A percentile compares a stretch with the other conserved stretches of the same genome.
phyloP scores from a whole-genome alignment of 2,797 vertebrate species.

The Kryptopterus vitreolus region DNA sequence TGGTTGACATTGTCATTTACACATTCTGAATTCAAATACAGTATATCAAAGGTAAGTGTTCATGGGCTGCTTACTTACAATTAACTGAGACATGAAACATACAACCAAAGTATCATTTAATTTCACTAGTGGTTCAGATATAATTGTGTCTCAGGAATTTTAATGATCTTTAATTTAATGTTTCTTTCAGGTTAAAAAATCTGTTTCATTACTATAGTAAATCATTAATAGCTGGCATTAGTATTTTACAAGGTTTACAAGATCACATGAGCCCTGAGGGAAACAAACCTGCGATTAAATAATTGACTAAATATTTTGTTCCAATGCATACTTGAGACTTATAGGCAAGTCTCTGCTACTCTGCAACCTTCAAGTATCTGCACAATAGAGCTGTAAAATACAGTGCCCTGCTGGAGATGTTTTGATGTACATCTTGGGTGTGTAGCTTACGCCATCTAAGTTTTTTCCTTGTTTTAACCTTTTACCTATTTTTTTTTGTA shows the following conservation, averaged over 20 bases:
- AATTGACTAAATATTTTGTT: neutral
- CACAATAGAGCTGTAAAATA: neutral
- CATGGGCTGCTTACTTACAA: no score
- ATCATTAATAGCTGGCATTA: neutral
- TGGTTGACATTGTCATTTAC: neutral
- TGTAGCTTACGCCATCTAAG: neutral
- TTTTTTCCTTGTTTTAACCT: neutral
- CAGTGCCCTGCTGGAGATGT: neutral
- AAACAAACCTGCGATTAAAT: neutral
- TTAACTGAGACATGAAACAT: neutral
- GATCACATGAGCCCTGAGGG: neutral
- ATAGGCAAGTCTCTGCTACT: neutral
- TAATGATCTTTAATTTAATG: neutral
- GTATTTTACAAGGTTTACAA: neutral
- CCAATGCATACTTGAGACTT: neutral
- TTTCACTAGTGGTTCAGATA: neutral
- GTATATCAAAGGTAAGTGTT: neutral
- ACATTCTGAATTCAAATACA: neutral
- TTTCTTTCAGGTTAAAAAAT: neutral
- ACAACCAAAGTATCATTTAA: neutral
- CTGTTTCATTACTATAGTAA: neutral
- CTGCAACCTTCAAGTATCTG: neutral
- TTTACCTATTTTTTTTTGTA: conserved; percentile 18
- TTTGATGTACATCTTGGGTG: neutral
- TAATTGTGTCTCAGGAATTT: neutral